Evolutionary conservation across 2,797 vertebrate genomes (phyloP), one percentile per base, ranked within the genome.

Genomic region (Numenius phaeopus): DNA sequence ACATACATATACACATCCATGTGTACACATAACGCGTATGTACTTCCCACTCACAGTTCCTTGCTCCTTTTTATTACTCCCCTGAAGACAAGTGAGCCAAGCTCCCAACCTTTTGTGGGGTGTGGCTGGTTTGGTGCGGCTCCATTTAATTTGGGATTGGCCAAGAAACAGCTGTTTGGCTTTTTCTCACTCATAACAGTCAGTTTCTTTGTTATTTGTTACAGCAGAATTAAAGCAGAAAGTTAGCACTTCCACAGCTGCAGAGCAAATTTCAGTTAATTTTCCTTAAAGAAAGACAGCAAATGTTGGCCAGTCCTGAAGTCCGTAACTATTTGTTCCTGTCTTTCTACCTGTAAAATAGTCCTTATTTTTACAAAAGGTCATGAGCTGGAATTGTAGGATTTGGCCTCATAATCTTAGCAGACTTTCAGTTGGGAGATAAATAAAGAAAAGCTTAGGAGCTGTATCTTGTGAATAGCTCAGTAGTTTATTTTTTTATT

Each of bases 11-110:
- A 34, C n/a, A n/a, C 50, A 21, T 58, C 22, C 52, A 2, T 4
- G 37, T 24, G 34, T 27, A 55, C 17, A 34, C 0, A 0, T 40
- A 18, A 18, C 2, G 0, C 27, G 21, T 40, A 29, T 0, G 0
- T 59, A 19, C 39, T 66, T 83, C 22, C 42, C 57, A 30, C 71
- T 85, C 65, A 7, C 59, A 14, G 11, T 50, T 76, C 24, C 80
- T 94, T 61, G 59, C 89, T 85, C 76, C 42, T 90, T 96, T 91
- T 79, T 44, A 39, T 81, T 86, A 62, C 37, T 52, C 42, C 47
- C 8, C 39, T 21, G 55, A 73, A 87, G 66, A 80, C 13, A 73
- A 65, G 50, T 5, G 42, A 94, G 75, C 72, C 54, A 14, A 7
- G 11, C 34, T 66, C 76, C 39, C 52, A 91, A 50, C 93, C 87